Conservation (phyloP, 2,797 vertebrate species). For the Ispidina picta region DNA sequence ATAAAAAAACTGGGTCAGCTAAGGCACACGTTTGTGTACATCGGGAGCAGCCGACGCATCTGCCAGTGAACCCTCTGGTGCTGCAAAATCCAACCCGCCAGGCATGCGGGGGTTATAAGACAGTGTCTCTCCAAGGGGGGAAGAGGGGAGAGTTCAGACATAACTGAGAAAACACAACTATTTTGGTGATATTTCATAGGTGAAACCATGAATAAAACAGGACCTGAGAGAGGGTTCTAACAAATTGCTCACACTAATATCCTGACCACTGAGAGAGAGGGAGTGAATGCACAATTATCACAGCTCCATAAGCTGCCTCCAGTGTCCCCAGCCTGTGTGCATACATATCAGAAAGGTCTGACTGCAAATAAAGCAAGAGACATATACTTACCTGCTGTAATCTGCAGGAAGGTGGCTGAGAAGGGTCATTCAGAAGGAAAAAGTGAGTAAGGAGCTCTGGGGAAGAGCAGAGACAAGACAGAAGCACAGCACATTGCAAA, state of each 20-base stretch:
- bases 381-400: neutral
- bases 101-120: neutral
- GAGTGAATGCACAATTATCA: neutral
- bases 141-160: neutral
- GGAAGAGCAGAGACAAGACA: neutral
- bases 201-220: constrained; percentile 44
- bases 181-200: neutral
- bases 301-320: neutral
- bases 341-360: neutral
- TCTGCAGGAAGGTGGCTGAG: neutral
- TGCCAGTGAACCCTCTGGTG: neutral
- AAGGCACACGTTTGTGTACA: neutral
- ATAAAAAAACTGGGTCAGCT: constrained; percentile 48
- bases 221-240: neutral
- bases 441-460: neutral
- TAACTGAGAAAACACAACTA: neutral
- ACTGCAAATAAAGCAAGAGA: neutral
- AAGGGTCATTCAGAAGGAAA: neutral
- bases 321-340: rapidly evolving
- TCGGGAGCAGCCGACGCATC: neutral
- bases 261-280: neutral
- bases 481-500: neutral
- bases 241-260: neutral
- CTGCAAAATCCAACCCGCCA: neutral
- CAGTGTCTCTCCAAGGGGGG: neutral